These are phyloP conservation scores for Paradoxurus hermaphroditus DNA, from an alignment of 2,113 vertebrate species.

Conservation along the genomic window DNA sequence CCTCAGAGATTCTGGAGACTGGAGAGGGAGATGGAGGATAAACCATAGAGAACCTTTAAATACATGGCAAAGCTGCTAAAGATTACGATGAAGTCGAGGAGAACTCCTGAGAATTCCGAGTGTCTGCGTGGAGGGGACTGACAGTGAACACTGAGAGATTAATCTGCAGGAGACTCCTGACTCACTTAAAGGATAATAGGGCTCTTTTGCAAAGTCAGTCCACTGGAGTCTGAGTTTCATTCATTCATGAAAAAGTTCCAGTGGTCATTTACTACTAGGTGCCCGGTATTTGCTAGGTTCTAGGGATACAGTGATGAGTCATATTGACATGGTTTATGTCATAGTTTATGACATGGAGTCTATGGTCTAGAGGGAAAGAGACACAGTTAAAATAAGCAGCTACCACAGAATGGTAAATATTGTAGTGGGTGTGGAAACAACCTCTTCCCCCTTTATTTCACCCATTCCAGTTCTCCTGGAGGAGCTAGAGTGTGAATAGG, in stretches of 20 bases:
- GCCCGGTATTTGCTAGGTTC: background rate
- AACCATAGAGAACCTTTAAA: background rate
- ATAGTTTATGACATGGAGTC: background rate
- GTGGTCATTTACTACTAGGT: background rate
- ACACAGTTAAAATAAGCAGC: background rate
- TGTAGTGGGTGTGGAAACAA: background rate
- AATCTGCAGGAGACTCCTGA: background rate
- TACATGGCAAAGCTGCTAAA: background rate
- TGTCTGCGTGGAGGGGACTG: background rate
- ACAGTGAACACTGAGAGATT: background rate
- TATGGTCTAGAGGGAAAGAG: background rate
- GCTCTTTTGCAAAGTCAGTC: background rate
- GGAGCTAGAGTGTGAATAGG: background rate
- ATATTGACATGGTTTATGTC: background rate
- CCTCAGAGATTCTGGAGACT: background rate
- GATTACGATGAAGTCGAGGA: background rate
- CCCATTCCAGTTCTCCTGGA: background rate
- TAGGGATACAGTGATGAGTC: background rate
- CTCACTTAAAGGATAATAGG: background rate
- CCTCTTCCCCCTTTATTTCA: background rate
- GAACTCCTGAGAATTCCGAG: background rate
- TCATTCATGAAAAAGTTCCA: background rate
- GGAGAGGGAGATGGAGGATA: background rate
- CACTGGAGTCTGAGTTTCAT: background rate
- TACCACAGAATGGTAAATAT: background rate